phyloP scores from a whole-genome alignment of 2,113 vertebrate species.

The Triplophysa siluroides region DNA sequence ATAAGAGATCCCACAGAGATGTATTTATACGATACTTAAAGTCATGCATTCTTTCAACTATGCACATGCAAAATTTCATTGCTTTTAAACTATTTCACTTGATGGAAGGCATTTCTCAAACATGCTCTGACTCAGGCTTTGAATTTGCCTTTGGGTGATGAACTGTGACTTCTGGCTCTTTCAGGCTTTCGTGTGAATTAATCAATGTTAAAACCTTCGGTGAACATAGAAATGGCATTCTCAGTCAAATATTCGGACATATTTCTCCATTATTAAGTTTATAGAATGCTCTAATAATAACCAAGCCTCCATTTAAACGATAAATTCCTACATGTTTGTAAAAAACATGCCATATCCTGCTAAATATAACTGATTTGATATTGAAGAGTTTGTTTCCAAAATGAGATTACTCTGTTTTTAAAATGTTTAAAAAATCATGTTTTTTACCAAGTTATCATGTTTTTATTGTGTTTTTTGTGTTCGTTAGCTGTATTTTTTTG shows the following conservation, averaged over 20 bases:
- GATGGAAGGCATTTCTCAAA: constrained; percentile 29
- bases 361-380: too few species aligned
- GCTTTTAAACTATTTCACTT: constrained; percentile 11
- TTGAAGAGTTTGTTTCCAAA: too few species aligned
- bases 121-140: constrained; percentile 27
- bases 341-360: too few species aligned
- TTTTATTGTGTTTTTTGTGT: too few species aligned
- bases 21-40: not conserved
- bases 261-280: not conserved
- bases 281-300: not conserved
- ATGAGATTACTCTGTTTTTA: too few species aligned
- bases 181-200: constrained; percentile 36
- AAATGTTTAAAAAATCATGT: too few species aligned
- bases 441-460: too few species aligned
- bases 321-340: too few species aligned
- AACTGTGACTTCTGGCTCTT: not conserved
- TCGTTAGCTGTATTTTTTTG: too few species aligned
- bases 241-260: not conserved
- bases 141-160: constrained; percentile 30
- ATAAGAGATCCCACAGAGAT: not conserved
- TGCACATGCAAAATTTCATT: constrained; percentile 4
- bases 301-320: not conserved
- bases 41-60: not conserved
- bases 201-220: constrained; percentile 29
- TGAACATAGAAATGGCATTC: not conserved